Evolutionary conservation across 2,113 vertebrate species (phyloP), one percentile per base, ranked within the genome.

Genomic region (Electrona antarctica): DNA sequence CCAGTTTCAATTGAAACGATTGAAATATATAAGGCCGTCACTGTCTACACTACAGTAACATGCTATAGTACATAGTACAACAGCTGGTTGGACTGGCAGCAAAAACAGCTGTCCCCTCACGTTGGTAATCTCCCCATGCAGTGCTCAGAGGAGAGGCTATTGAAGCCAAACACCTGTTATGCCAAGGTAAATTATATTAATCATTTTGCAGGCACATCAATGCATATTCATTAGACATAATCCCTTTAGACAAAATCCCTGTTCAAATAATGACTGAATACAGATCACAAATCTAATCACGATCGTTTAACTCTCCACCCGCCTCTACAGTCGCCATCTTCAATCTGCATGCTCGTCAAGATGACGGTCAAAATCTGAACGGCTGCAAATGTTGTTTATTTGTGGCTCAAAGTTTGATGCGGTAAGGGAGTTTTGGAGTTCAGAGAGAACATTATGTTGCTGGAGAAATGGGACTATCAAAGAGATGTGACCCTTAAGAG

Each of bases 161-260:
- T 56, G 58, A 69, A 77, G 78, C 29, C n/a, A 52, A 72, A 69
- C 55, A 46, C 21, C 51, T 55, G 74, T 60, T 74, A 67, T 65
- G 63, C 67, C 64, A 54, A 45, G 65, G 15, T 46, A 8, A 82
- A 65, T 78, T 71, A 67, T 72, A 76, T 64, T 69, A 81, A 78
- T 82, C 61, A 58, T 60, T 33, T 72, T 66, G 46, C 56, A 55
- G 51, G 63, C 62, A 66, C 64, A 56, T 58, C 64, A 60, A 78
- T 88, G 71, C 74, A 80, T 79, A 83, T 88, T 88, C 80, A 83
- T 88, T 70, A 80, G 46, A 51, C 67, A 68, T 75, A 67, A 82
- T 77, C 77, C 74, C 69, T 67, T 83, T 79, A 81, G 64, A 70
- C 48, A 41, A 62, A 85, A 79, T 77, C 64, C 68, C 60, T 80